Base-by-base conservation (phyloP, 2,888 invertebrate genomes). In the Stratiomys singularior region DNA sequence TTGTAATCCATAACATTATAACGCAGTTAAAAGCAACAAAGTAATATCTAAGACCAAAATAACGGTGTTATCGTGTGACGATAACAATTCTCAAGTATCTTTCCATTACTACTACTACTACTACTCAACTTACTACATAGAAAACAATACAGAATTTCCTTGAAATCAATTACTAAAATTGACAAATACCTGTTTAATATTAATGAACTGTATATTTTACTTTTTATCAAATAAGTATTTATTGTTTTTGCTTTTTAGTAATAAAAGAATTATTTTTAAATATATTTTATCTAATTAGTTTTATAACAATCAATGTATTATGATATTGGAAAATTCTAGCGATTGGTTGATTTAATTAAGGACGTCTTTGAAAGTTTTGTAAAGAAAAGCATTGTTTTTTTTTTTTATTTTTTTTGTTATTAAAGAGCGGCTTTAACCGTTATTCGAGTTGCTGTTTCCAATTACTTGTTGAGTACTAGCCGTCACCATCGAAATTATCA, bases 241-340 rank as follows among this genome's bases (percentile, higher is more conserved):
- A 79, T 79, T 79, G 79, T 79, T 79, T 79, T 79, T 76, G 76
- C 77, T 79, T 79, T 76, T 76, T 79, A 79, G 77, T 79, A 79
- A 79, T 79, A 79, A 79, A 79, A 78, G 76, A 74, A 78, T 79
- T 79, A 79, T 79, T 79, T 79, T 77, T 79, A 76, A 79, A 79
- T 79, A 79, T 44, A 72, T 60, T 4, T 9, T 37, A 3, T 37
- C 37, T 37, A 9, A 5, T 37, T 37, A 37, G 9, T 37, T 37
- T n/a, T n/a, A n/a, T n/a, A n/a, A n/a, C n/a, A n/a, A n/a, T n/a
- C n/a, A n/a, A n/a, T n/a, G n/a, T n/a, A n/a, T n/a, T n/a, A n/a
- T n/a, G n/a, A n/a, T n/a, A n/a, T n/a, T n/a, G n/a, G n/a, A n/a
- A n/a, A n/a, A n/a, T n/a, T n/a, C n/a, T n/a, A n/a, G n/a, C n/a